phyloP scores from a whole-genome alignment of 1,140 invertebrate species.

The Artemia franciscana region DNA sequence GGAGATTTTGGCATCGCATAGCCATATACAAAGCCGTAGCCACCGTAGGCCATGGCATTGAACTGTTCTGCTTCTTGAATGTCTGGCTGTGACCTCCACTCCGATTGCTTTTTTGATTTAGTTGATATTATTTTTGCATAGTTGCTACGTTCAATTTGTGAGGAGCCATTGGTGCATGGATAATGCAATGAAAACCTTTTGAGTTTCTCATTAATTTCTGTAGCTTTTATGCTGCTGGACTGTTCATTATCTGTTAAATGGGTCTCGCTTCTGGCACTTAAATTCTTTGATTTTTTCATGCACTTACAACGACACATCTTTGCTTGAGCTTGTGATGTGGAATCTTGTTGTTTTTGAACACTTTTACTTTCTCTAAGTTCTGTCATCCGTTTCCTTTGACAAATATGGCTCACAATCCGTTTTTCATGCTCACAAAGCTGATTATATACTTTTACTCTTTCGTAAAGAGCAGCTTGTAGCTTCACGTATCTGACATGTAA shows the following conservation, averaged over 20 bases:
- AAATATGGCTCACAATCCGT: slow-evolving; percentile 27
- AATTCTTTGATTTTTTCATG: background rate
- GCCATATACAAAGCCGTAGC: background rate
- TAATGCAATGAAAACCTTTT: background rate
- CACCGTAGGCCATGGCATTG: background rate
- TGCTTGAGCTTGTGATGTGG: background rate
- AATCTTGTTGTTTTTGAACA: background rate
- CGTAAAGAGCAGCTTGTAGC: slow-evolving; percentile 53
- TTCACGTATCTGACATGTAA: slow-evolving; percentile 75
- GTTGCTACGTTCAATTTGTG: background rate
- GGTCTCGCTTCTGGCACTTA: background rate
- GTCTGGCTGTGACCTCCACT: background rate
- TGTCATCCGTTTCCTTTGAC: background rate
- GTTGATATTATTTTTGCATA: background rate
- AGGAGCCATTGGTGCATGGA: background rate
- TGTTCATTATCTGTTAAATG: background rate
- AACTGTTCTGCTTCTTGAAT: background rate
- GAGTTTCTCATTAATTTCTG: background rate
- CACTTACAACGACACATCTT: background rate
- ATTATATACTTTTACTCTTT: slow-evolving; percentile 64
- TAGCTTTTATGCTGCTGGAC: background rate
- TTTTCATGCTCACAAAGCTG: slow-evolving; percentile 54
- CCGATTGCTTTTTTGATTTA: background rate
- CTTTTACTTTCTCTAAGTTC: background rate
- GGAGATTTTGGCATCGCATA: background rate